These are phyloP conservation scores for Harpegnathos saltator DNA, from an alignment of 1,140 invertebrate species.

Conservation along the genomic window DNA sequence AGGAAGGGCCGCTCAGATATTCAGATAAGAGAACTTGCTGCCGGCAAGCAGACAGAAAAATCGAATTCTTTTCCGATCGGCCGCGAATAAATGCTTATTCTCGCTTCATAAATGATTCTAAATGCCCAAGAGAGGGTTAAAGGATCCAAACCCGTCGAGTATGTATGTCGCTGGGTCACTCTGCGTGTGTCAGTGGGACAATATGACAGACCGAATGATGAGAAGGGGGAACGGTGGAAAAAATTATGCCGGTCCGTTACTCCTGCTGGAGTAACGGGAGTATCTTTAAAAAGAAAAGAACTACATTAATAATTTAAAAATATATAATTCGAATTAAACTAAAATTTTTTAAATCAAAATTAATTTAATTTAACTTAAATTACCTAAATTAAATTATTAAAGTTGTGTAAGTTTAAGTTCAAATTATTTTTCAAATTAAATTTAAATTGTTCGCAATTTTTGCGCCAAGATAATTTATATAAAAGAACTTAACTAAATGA, in stretches of 20 bases:
- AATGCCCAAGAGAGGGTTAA: conserved; percentile 1
- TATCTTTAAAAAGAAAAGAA: too few relatives aligned
- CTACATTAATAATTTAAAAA: too few relatives aligned
- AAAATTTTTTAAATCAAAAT: too few relatives aligned
- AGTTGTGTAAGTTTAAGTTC: too few relatives aligned
- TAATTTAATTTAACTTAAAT: too few relatives aligned
- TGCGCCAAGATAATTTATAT: too few relatives aligned
- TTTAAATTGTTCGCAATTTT: too few relatives aligned
- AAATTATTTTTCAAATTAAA: too few relatives aligned
- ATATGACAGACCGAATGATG: neutral
- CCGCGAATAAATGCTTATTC: conserved; percentile 8
- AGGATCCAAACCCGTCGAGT: neutral
- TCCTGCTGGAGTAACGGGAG: too few relatives aligned
- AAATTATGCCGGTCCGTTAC: neutral
- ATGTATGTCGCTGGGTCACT: conserved; percentile 44
- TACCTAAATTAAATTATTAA: too few relatives aligned
- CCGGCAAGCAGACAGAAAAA: neutral
- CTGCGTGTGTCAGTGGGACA: neutral
- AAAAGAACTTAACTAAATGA: too few relatives aligned
- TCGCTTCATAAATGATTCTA: conserved; percentile 28
- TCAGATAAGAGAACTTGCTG: conserved; percentile 32
- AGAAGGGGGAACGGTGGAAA: neutral
- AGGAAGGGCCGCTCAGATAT: conserved; percentile 20
- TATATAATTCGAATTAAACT: too few relatives aligned
- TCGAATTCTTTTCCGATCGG: conserved; percentile 1